Base-by-base conservation (phyloP, 2,797 vertebrate genomes). In the Girardinus metallicus region DNA sequence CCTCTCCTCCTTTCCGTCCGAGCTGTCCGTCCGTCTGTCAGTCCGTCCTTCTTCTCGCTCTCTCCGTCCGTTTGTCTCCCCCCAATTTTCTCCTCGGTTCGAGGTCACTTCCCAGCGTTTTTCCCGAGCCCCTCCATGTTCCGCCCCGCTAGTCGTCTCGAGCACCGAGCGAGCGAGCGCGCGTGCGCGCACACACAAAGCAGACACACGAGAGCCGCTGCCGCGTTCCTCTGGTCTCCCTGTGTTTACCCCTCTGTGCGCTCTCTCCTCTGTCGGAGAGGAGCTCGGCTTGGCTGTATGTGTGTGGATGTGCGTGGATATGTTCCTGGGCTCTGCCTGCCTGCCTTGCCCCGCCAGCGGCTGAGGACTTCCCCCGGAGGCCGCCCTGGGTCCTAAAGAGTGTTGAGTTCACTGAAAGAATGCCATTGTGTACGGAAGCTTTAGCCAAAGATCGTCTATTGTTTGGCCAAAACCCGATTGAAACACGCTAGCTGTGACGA, bases 381-480 rank as follows among this genome's bases (percentile, higher is more conserved):
- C 87, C 82, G 94, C 80, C 89, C 95, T 81, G 95, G 96, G 97
- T 97, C 97, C 96, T 96, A 97, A 89, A 87, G 92, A 86, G 34
- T 3, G 79, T 15, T 0, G 0, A 0, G 0, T 92, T 85, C 85
- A 88, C 77, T 93, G 90, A 94, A 95, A 94, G 93, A 94, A 94
- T 94, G 94, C 85, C 77, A 92, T 90, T 95, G 94, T 94, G 86
- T 78, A 87, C 83, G 73, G 84, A 84, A 78, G 86, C 75, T 6
- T 36, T 16, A 6, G 13, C 6, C 93, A 47, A 88, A 94, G 93
- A 94, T 94, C 93, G 89, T 94, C 83, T 92, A 84, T 81, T 5
- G 0, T 3, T 8, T 26, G 2, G 47, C 70, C 39, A 77, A 12
- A 77, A 18, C 12, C 16, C 0, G 43, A 73, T 5, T 66, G 70